Base-by-base conservation (phyloP, 2,888 invertebrate genomes). In the Miltochrista miniata region DNA sequence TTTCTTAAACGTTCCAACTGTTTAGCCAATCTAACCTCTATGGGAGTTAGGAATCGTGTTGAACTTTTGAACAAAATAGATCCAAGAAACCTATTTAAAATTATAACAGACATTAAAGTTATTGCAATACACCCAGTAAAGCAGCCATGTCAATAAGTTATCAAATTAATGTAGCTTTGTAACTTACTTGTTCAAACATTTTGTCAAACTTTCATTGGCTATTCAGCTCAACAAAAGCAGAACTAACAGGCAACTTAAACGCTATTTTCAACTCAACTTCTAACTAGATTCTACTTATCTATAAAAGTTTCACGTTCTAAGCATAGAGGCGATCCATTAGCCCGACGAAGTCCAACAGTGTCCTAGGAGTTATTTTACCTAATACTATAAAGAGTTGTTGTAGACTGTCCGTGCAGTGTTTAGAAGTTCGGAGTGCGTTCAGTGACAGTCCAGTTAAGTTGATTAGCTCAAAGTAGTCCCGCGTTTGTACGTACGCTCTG, bases 281-380 rank as follows among this genome's bases (percentile, higher is more conserved):
- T 83, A 89, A 88, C 87, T 85, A 72, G 66, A 83, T 86, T 84
- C 76, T 81, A 83, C 81, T 87, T 84, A 89, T 86, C 83, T 74
- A 83, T 82, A 85, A 86, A 88, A 89, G 87, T 90, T 88, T 63
- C 56, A 59, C 81, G 76, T 73, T 81, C 85, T 85, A 86, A 87
- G 85, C 87, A 86, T 76, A 76, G 83, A 76, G 74, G 79, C 86
- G 85, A 84, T 87, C 90, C 90, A 90, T 90, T 90, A 90, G 87
- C 74, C 61, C 59, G 59, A 66, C 59, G 74, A 83, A 86, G 87
- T 85, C 83, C 79, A 79, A 78, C 86, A 80, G 70, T 83, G 87
- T 85, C 79, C 79, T 78, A 72, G 76, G 77, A 82, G 82, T 81
- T 86, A 84, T 86, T 83, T 78, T 79, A 78, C 79, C 76, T 90